Evolutionary conservation across 2,888 invertebrate genomes (phyloP).

Genomic region (Sarcophaga rosellei): DNA sequence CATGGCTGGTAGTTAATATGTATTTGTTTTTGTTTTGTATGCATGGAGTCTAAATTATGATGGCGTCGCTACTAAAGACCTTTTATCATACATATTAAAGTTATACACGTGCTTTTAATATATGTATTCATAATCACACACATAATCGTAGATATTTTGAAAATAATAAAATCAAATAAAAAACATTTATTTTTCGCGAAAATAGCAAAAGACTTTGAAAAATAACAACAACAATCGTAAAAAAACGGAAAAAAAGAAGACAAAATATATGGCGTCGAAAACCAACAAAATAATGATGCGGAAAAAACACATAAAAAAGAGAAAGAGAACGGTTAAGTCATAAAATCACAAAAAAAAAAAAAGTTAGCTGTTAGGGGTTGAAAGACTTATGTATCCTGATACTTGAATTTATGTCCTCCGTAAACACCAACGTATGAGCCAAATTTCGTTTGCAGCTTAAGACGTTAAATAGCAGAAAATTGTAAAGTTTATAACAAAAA

Average conservation of each 20-base stretch:
- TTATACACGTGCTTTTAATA: constrained; percentile 8
- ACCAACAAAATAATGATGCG: neutral
- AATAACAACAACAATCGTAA: too few species aligned
- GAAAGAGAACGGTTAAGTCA: neutral
- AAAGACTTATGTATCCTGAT: neutral
- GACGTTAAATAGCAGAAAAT: neutral
- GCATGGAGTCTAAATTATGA: constrained; percentile 29
- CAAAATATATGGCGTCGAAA: neutral
- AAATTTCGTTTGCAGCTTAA: neutral
- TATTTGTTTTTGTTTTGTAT: neutral
- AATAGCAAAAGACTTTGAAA: too few species aligned
- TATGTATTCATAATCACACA: neutral
- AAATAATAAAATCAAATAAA: neutral
- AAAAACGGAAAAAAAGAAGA: too few species aligned
- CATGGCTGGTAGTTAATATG: too few species aligned
- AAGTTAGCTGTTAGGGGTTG: neutral
- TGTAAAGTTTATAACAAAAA: neutral
- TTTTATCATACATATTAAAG: constrained; percentile 52
- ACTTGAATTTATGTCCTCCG: too few species aligned
- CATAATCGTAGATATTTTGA: constrained; percentile 18
- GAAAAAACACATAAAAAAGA: neutral
- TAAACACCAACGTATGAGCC: too few species aligned
- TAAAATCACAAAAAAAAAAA: neutral
- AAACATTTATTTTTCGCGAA: neutral
- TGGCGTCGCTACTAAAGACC: constrained; percentile 30